Conservation (phyloP, 2,888 invertebrate genomes). For the Aspidapion aeneum region DNA sequence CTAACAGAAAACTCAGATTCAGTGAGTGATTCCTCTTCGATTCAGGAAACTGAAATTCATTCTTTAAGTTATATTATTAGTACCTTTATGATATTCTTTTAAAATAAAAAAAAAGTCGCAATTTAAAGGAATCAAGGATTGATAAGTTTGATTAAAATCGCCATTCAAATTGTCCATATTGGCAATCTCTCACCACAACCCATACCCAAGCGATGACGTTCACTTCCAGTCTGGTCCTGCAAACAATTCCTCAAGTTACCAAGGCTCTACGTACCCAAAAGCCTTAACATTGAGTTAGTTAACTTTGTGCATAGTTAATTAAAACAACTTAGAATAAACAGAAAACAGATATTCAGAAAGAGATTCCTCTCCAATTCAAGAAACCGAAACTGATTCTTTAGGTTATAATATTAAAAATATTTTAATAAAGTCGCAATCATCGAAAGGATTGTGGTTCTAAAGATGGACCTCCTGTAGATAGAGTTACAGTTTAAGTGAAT, state of each 20-base stretch:
- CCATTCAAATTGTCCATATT: conserved; percentile 69
- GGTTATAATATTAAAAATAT: conserved; percentile 25
- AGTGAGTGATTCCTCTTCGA: no score
- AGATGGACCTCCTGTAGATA: conserved; percentile 59
- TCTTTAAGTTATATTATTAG: no score
- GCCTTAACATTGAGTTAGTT: no score
- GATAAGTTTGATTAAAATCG: conserved; percentile 29
- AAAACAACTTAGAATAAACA: no score
- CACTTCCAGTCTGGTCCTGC: conserved; percentile 16
- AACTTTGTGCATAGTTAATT: no score
- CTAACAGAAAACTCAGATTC: no score
- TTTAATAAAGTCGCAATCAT: conserved; percentile 28
- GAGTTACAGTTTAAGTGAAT: conserved; percentile 77
- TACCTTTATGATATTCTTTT: no score
- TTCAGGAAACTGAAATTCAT: no score
- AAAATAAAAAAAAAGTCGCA: conserved; percentile 31
- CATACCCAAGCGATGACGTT: conserved; percentile 20
- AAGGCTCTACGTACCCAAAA: conserved; percentile 6
- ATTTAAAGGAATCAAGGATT: conserved; percentile 30
- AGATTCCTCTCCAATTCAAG: no score
- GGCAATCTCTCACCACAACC: conserved; percentile 57
- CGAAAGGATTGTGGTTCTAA: conserved; percentile 26
- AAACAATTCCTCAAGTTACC: no score
- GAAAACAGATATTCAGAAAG: no score
- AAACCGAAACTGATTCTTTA: no score